phyloP scores from a whole-genome alignment of 2,888 invertebrate genomes.

The Drosophila tripunctata region DNA sequence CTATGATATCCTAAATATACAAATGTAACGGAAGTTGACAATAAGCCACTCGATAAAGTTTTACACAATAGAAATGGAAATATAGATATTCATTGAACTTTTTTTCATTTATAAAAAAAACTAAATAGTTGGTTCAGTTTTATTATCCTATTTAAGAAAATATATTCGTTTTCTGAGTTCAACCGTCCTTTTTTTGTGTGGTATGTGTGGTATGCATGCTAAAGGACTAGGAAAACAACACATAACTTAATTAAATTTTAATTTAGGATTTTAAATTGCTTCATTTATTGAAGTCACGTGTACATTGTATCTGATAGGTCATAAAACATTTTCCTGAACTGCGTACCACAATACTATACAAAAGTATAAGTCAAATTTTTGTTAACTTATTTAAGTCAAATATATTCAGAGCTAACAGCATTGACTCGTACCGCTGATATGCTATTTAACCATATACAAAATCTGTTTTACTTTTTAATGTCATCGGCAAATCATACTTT shows the following conservation, averaged over 20 bases:
- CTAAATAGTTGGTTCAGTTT: no score
- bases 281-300: background rate
- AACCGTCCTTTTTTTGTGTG: no score
- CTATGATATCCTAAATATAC: no score
- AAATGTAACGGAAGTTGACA: no score
- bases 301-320: background rate
- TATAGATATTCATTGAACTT: no score
- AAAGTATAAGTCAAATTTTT: background rate
- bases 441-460: background rate
- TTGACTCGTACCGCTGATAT: background rate
- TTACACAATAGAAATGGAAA: no score
- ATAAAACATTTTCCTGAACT: background rate
- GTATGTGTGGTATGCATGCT: background rate
- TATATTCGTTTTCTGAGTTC: no score
- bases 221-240: background rate
- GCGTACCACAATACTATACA: background rate
- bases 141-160: no score
- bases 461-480: constrained; percentile 8
- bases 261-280: background rate
- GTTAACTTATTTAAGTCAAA: no score
- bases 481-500: constrained; percentile 59
- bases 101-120: no score
- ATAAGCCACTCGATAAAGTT: no score
- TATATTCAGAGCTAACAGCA: no score
- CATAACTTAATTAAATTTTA: background rate